Base-by-base conservation (phyloP, 2,113 vertebrate genomes). In the Dendropsophus ebraccatus region DNA sequence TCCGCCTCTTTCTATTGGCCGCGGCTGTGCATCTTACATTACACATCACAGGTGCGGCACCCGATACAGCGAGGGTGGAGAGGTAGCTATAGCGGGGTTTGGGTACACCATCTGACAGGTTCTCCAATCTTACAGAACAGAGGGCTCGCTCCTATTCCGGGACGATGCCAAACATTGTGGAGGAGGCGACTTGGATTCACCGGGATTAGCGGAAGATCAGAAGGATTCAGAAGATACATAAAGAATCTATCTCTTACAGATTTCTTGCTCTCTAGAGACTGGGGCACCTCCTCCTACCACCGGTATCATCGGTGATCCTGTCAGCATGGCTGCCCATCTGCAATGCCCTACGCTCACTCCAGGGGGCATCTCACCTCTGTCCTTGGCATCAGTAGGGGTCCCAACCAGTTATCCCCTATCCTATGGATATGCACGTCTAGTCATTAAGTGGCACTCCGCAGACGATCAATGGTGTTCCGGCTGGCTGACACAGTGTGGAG, bases 11-110 rank as follows among this genome's bases (percentile, higher is more conserved):
- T 79, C 37, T 85, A 54, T 41, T 41, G 8, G 30, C 45, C 52
- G n/a, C 25, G 52, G 25, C 32, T 6, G 65, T 21, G 60, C 23
- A 67, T 84, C 60, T 76, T 76, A 76, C 45, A 84, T 62, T 62
- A 54, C 72, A 84, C 49, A 75, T 84, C 74, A 35, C 82, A 49
- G 72, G 12, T 73, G 58, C 54, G n/a, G 49, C 76, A 76, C 58
- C 76, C 76, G 54, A 25, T 84, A 54, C 37, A 69, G 74, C 69
- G 41, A 35, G 65, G 69, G 19, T 17, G 23, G 11, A 65, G 54
- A 65, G 47, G 70, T 85, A 85, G 56, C 54, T 58, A 58, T 45
- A 28, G 13, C 37, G 41, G 54, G 13, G 54, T 30, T 60, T 80
- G 62, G 32, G 60, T 25, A 45, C 56, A 80, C 2, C 25, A 5